Percentiles rank a stretch among this genome's conserved stretches.
These are phyloP conservation scores for Odontesthes bonariensis DNA, from an alignment of 2,113 vertebrate species.

Conservation along the genomic window DNA sequence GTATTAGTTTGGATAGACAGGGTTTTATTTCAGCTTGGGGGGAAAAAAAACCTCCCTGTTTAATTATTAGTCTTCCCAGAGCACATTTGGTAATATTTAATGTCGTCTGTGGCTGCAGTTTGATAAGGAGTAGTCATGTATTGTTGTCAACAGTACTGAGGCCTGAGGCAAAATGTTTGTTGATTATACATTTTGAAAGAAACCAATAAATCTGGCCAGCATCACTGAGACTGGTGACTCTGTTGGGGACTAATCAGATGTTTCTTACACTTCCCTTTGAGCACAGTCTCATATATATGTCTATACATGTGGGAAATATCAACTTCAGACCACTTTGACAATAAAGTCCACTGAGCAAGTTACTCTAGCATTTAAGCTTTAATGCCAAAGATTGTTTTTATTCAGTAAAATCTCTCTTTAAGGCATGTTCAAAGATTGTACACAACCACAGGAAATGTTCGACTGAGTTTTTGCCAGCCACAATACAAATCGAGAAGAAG, in stretches of 20 bases:
- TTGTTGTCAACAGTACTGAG: not conserved
- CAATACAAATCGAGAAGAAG: too few species aligned
- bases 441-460: too few species aligned
- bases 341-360: too few species aligned
- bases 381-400: too few species aligned
- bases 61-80: not conserved
- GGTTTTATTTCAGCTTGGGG: constrained; percentile 16
- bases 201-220: not conserved
- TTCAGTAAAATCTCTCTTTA: too few species aligned
- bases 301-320: too few species aligned
- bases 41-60: not conserved
- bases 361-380: too few species aligned
- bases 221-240: not conserved
- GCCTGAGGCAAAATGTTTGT: too few species aligned
- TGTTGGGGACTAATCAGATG: not conserved
- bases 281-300: too few species aligned
- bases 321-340: too few species aligned
- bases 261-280: not conserved
- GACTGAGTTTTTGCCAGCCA: too few species aligned
- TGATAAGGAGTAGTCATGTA: not conserved
- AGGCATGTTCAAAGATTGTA: too few species aligned
- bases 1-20: constrained; percentile 4
- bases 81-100: constrained; percentile 2
- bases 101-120: not conserved
- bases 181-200: not conserved